A percentile compares a stretch with the other conserved stretches of the same genome.
These are phyloP conservation scores for Drosophila cyrtoloma DNA, from an alignment of 2,888 invertebrate species.

Conservation along the genomic window DNA sequence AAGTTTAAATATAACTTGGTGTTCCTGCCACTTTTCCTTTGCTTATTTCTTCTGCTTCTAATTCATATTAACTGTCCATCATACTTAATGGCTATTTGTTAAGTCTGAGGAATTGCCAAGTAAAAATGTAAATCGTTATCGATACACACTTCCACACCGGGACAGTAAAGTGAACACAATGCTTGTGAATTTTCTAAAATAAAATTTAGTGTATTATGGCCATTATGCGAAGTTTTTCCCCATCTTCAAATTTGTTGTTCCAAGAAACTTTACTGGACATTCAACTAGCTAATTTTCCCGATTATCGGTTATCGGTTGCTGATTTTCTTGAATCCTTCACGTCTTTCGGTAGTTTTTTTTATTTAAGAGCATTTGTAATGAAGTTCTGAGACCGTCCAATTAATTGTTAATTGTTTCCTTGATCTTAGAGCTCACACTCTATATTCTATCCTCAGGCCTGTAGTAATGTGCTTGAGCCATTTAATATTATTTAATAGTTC, in stretches of 20 bases:
- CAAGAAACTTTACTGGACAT: not conserved
- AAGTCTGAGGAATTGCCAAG: too few relatives aligned
- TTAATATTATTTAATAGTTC: too few relatives aligned
- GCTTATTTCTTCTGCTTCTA: not conserved
- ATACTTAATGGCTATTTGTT: not conserved
- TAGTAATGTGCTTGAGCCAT: not conserved
- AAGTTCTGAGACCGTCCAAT: not conserved
- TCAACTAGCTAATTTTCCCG: not conserved
- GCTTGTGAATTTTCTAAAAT: not conserved
- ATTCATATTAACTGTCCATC: not conserved
- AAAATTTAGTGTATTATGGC: not conserved
- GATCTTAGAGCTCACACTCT: not conserved
- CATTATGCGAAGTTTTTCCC: not conserved
- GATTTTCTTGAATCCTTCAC: not conserved
- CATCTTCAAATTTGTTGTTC: not conserved
- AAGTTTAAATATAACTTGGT: not conserved
- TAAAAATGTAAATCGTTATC: too few relatives aligned
- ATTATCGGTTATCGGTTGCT: not conserved
- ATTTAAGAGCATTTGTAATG: not conserved
- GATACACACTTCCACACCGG: too few relatives aligned
- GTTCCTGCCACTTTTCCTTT: not conserved
- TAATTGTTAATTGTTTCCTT: not conserved
- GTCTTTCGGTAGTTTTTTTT: not conserved
- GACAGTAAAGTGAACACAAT: too few relatives aligned
- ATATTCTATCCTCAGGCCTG: not conserved